Evolutionary conservation across 1,140 invertebrate species (phyloP).

Genomic region (Lordiphosa stackelbergi): DNA sequence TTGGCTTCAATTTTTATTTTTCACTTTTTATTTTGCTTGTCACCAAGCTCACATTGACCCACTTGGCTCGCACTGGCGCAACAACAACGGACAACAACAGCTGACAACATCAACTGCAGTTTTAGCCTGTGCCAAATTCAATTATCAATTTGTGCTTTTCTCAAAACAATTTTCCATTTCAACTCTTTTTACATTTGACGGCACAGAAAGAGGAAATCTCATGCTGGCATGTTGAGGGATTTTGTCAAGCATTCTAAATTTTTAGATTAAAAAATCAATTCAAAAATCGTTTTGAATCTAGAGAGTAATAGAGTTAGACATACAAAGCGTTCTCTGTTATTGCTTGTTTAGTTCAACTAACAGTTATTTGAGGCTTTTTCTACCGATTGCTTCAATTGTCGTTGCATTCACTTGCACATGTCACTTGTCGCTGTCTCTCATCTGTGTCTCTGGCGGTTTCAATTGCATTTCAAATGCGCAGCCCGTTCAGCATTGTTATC

Average conservation of each 20-base stretch:
- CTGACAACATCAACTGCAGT: slow-evolving; percentile 42
- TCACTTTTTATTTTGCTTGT: slow-evolving; percentile 19
- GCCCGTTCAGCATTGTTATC: slow-evolving; percentile 42
- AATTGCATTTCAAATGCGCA: slow-evolving; percentile 64
- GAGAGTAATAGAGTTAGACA: no score
- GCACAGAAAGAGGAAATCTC: neutral
- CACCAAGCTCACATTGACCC: slow-evolving; percentile 58
- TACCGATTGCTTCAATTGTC: slow-evolving; percentile 8
- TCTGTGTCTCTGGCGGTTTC: slow-evolving; percentile 36
- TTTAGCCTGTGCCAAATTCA: slow-evolving; percentile 67
- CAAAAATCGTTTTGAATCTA: no score
- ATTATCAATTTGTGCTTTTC: slow-evolving; percentile 69
- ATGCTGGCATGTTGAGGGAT: slow-evolving; percentile 14
- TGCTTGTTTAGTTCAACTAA: no score
- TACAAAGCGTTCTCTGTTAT: no score
- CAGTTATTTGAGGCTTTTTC: no score
- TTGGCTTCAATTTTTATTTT: slow-evolving; percentile 34
- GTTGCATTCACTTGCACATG: no score
- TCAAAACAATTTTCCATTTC: slow-evolving; percentile 41
- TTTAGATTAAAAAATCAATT: no score
- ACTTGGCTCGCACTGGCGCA: slow-evolving; percentile 44
- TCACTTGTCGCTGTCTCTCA: slow-evolving; percentile 8
- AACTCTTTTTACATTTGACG: slow-evolving; percentile 32
- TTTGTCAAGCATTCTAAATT: no score
- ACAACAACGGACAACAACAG: slow-evolving; percentile 1